These are phyloP conservation scores for Erpobdella octoculata DNA, from an alignment of 2,888 invertebrate genomes.

Conservation along the genomic window DNA sequence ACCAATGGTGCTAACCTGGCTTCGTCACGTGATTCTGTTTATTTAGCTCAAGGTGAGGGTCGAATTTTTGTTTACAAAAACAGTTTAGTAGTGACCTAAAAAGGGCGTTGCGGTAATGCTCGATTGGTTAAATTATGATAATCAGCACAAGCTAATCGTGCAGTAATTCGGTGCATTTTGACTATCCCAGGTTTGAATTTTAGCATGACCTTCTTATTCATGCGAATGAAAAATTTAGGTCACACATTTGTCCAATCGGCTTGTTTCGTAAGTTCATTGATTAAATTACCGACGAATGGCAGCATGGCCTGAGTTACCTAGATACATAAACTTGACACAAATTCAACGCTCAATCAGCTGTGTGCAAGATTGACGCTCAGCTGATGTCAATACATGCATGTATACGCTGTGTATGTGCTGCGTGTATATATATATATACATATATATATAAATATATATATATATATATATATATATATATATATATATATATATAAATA, in stretches of 20 bases:
- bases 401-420: no score
- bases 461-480: no score
- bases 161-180: neutral
- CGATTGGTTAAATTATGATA: neutral
- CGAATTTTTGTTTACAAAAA: slow-evolving; percentile 10
- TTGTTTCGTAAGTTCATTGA: slow-evolving; percentile 15
- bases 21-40: slow-evolving; percentile 8
- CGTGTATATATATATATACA: no score
- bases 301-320: neutral
- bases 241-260: neutral
- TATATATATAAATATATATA: no score
- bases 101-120: neutral
- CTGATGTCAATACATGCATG: no score
- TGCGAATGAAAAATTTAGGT: neutral
- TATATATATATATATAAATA: no score
- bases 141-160: no score
- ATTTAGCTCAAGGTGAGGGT: neutral
- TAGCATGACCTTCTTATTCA: neutral
- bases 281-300: slow-evolving; percentile 11
- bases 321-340: slow-evolving; percentile 13
- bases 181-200: neutral
- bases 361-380: slow-evolving; percentile 7
- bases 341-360: slow-evolving; percentile 11
- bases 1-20: slow-evolving; percentile 10
- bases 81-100: slow-evolving; percentile 3